A percentile compares a stretch with the other conserved stretches of the same genome.
Evolutionary conservation across 2,888 invertebrate genomes (phyloP).

Genomic region (Mimachlamys varia): DNA sequence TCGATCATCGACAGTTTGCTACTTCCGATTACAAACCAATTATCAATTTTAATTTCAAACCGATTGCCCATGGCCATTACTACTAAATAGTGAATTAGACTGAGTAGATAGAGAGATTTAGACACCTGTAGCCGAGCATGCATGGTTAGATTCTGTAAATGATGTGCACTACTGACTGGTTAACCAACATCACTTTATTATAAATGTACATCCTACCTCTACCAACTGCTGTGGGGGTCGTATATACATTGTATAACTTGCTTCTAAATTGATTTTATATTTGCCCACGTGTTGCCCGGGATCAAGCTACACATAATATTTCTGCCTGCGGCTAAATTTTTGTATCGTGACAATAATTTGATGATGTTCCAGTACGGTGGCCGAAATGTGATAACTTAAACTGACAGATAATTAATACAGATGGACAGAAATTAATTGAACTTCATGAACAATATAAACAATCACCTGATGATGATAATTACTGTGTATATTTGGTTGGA

Average conservation of each 20-base stretch:
- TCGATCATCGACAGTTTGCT: too few species aligned
- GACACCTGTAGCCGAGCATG: too few species aligned
- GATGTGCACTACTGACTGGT: not conserved
- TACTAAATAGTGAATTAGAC: too few species aligned
- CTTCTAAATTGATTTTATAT: slow-evolving; percentile 12
- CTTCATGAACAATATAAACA: too few species aligned
- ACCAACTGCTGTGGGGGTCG: not conserved
- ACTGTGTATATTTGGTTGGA: too few species aligned
- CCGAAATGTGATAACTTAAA: not conserved
- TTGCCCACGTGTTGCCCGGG: not conserved
- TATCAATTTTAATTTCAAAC: too few species aligned
- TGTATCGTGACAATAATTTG: not conserved
- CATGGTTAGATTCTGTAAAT: not conserved
- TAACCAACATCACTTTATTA: not conserved
- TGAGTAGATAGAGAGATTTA: too few species aligned
- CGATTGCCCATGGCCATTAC: too few species aligned
- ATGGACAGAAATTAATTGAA: too few species aligned
- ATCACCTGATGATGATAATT: too few species aligned
- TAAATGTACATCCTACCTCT: not conserved
- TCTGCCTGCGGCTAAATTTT: not conserved
- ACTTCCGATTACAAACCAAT: too few species aligned
- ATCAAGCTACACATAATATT: not conserved
- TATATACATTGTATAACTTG: not conserved
- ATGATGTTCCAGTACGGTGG: not conserved
- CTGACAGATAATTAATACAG: too few species aligned